Evolutionary conservation across 30 jellyfish, hydroid and myxozoan genomes (phyloP).

Genomic region (Hydractinia symbiolongicarpus): DNA sequence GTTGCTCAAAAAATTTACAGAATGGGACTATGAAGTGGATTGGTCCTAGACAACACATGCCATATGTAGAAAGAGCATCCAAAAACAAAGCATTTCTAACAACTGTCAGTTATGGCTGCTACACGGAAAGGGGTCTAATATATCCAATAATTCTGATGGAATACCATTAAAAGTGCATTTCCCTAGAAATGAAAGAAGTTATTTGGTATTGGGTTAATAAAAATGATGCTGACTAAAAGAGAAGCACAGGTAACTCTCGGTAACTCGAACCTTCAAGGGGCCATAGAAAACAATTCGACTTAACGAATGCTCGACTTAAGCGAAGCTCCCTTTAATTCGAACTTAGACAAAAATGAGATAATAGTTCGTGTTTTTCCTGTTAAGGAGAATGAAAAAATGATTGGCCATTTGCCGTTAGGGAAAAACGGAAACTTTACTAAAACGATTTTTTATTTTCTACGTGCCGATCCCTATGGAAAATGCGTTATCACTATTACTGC

Average conservation of each 20-base stretch:
- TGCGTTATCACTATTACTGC: no score
- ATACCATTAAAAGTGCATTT: slow-evolving; percentile 56
- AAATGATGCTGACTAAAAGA: slow-evolving; percentile 51
- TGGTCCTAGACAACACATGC: slow-evolving; percentile 54
- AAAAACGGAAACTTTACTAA: no score
- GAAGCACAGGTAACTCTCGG: slow-evolving; percentile 36
- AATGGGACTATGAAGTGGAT: slow-evolving; percentile 52
- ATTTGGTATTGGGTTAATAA: slow-evolving; percentile 94
- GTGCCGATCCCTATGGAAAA: no score
- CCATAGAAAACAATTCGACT: no score
- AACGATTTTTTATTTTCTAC: no score
- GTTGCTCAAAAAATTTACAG: slow-evolving; percentile 42
- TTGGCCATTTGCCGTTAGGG: no score
- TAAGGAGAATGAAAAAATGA: no score
- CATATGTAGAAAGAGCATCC: slow-evolving; percentile 52
- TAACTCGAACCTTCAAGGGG: no score
- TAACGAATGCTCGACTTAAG: no score
- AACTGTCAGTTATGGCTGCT: slow-evolving; percentile 38
- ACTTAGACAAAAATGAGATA: no score
- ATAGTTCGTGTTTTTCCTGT: no score
- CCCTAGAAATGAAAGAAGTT: slow-evolving; percentile 30
- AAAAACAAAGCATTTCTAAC: slow-evolving; percentile 50
- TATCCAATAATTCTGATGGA: slow-evolving; percentile 47
- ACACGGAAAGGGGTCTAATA: slow-evolving; percentile 59
- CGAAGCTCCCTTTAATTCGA: no score